A percentile compares a stretch with the other conserved stretches of the same genome.
Evolutionary conservation across 2,888 invertebrate genomes (phyloP).

Genomic region (Cheilosia vulpina): DNA sequence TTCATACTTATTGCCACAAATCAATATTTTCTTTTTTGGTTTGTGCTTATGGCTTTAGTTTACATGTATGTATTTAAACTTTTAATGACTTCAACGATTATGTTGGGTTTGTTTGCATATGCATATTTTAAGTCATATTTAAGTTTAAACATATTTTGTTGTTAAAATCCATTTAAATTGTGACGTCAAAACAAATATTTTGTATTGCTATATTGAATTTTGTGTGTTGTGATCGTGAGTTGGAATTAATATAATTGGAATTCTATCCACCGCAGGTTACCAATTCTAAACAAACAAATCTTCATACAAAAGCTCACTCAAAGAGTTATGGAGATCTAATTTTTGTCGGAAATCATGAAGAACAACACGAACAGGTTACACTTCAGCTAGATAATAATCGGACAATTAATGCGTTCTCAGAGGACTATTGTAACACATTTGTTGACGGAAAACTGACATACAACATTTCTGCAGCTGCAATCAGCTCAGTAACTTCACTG

Average conservation of each 20-base stretch:
- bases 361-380: slow-evolving; percentile 78
- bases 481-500: slow-evolving; percentile 55
- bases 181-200: background rate
- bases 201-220: slow-evolving; percentile 24
- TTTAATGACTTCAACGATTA: no score
- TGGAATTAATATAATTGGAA: slow-evolving; percentile 53
- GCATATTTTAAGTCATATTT: no score
- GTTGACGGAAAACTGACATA: slow-evolving; percentile 77
- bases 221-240: slow-evolving; percentile 44
- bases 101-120: no score
- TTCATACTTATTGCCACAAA: no score
- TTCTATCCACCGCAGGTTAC: slow-evolving; percentile 63
- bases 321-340: slow-evolving; percentile 90
- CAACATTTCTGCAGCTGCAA: slow-evolving; percentile 72
- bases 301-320: slow-evolving; percentile 91
- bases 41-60: no score
- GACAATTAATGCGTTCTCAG: slow-evolving; percentile 50
- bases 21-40: no score
- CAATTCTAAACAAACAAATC: slow-evolving; percentile 75
- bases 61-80: no score
- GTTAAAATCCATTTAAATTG: background rate
- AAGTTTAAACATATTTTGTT: background rate
- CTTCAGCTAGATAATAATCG: slow-evolving; percentile 66
- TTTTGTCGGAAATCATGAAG: slow-evolving; percentile 81
- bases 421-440: slow-evolving; percentile 70